Evolutionary conservation across 2,888 invertebrate species (phyloP).

Genomic region (Eutolmus rufibarbis): DNA sequence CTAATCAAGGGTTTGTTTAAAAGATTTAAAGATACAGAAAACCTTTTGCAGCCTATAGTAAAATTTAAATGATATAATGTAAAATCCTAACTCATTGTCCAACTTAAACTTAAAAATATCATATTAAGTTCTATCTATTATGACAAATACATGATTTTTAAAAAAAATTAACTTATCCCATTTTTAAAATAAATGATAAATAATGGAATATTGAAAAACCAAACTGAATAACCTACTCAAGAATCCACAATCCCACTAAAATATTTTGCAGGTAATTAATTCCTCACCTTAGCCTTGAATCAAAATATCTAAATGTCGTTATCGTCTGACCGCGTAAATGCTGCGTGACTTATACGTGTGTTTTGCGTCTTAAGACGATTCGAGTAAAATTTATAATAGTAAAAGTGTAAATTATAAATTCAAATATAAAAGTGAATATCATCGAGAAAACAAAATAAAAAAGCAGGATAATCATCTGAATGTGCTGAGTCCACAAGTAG

Average conservation of each 20-base stretch:
- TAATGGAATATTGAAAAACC: too few species aligned
- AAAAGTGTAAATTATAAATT: conserved; percentile 15
- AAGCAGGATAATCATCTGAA: neutral
- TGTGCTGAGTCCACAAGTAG: conserved; percentile 40
- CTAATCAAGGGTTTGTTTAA: neutral
- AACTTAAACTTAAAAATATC: too few species aligned
- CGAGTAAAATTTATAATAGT: neutral
- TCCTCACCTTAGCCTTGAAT: neutral
- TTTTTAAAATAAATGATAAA: too few species aligned
- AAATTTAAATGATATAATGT: neutral
- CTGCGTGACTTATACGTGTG: conserved; percentile 1
- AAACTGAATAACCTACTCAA: neutral
- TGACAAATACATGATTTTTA: too few species aligned
- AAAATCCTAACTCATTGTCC: too few species aligned
- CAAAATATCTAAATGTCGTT: neutral
- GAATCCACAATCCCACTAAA: neutral
- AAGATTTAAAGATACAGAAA: too few species aligned
- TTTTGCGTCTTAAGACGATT: neutral
- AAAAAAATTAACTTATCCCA: too few species aligned
- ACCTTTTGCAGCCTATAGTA: neutral
- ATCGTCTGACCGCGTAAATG: neutral
- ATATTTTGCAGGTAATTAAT: neutral
- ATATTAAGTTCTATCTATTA: too few species aligned
- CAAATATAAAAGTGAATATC: conserved; percentile 36
- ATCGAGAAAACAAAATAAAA: neutral